Base-by-base conservation (phyloP, 37 sponge, comb jelly and placozoan species). In the Bolinopsis microptera region DNA sequence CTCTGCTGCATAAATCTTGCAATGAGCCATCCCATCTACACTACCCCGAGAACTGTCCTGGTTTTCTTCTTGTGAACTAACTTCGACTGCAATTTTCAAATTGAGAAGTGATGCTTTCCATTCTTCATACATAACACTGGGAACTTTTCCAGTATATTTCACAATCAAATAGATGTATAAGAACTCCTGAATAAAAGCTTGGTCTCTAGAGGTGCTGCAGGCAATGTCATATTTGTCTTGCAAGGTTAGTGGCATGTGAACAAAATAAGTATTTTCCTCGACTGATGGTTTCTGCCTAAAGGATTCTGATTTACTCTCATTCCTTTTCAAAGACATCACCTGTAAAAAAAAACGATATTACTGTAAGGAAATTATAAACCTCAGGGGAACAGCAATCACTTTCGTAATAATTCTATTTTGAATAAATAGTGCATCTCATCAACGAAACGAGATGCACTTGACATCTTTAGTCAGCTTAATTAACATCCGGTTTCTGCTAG, bases 221-320 rank as follows among this genome's bases (percentile, higher is more conserved):
- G 90, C 16, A 40, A 86, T 86, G 30, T 86, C 90, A 41, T 86
- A 86, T 86, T 86, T 86, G 35, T 86, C 90, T 18, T 86, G 90
- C 61, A 86, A 27, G 0, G 61, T 86, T 5, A 86, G 90, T 18
- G 90, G 90, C 90, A 86, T 86, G 24, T 39, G 61, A 24, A 86
- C 61, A 41, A 41, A 86, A 27, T 86, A 86, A 28, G 34, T 86
- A 27, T 86, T 86, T 40, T 86, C 90, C 3, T 86, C 90, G 1
- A 41, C 61, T 3, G 90, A 38, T 24, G 35, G 35, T 30, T 86
- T 86, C 24, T 41, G 61, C 3, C 90, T 40, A 38, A n/a, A 18
- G 25, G 61, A 39, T 2, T 77, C 80, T 21, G 1, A 34, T 35
- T 32, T 77, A 35, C 33, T 36, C 39, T 86, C 90, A 3, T 86